phyloP scores from a whole-genome alignment of 2,797 vertebrate species.

The Arvicola amphibius region DNA sequence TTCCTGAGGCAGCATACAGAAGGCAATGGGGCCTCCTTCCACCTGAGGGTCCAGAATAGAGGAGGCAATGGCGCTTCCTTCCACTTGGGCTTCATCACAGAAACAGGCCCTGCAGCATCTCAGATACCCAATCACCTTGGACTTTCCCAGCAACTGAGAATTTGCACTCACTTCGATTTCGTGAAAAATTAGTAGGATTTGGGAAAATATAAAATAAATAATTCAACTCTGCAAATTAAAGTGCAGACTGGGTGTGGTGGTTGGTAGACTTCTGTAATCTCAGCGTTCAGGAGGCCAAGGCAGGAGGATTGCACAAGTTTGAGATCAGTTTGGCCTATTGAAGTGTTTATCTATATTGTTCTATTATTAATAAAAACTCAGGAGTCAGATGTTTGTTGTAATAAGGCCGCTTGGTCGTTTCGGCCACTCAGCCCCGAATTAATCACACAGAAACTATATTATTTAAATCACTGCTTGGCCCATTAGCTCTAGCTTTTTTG shows the following conservation, averaged over 20 bases:
- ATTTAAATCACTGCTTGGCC: too few relatives aligned
- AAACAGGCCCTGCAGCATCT: neutral
- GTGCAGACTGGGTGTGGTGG: neutral
- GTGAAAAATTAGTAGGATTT: neutral
- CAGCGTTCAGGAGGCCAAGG: neutral
- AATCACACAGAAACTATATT: too few relatives aligned
- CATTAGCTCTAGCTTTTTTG: too few relatives aligned
- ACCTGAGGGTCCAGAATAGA: too few relatives aligned
- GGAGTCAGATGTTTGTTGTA: neutral
- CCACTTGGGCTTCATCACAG: neutral
- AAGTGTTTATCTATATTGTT: neutral
- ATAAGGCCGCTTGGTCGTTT: too few relatives aligned
- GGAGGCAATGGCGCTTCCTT: too few relatives aligned
- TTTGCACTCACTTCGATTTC: conserved; percentile 41
- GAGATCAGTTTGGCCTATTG: neutral
- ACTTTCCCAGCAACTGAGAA: neutral
- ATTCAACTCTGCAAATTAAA: conserved; percentile 42
- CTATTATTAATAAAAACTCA: neutral
- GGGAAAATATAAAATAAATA: conserved; percentile 43
- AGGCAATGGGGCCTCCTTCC: too few relatives aligned
- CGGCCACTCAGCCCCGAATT: too few relatives aligned
- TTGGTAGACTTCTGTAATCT: neutral
- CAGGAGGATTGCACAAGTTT: neutral
- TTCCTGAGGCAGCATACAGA: neutral
- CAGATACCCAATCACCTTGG: neutral